These are phyloP conservation scores for Drosophila recens DNA, from an alignment of 2,888 invertebrate genomes.

Conservation along the genomic window DNA sequence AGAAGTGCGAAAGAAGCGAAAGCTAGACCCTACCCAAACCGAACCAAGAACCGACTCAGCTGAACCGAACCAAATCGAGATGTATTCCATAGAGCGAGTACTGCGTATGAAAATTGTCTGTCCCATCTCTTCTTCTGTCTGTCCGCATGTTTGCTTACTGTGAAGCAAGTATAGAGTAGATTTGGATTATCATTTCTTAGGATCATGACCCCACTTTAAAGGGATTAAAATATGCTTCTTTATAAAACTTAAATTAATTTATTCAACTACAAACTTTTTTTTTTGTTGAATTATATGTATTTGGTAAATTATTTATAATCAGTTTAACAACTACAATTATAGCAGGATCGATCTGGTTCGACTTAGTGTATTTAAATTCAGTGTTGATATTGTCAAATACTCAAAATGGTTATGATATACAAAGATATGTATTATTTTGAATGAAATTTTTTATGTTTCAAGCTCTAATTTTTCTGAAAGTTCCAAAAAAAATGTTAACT, in stretches of 20 bases:
- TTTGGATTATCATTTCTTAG: no score
- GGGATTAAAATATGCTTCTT: no score
- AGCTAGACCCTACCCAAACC: conserved; percentile 2
- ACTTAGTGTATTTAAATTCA: not conserved
- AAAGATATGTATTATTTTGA: not conserved
- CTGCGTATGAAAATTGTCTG: conserved; percentile 4
- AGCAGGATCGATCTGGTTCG: no score
- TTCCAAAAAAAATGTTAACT: no score
- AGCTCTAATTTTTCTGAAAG: no score
- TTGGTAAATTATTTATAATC: not conserved
- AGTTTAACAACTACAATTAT: not conserved
- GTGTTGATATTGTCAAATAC: not conserved
- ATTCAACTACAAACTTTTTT: not conserved
- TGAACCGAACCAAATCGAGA: conserved; percentile 4
- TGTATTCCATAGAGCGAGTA: not conserved
- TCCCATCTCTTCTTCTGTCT: not conserved
- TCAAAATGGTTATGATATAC: not conserved
- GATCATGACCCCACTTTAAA: no score
- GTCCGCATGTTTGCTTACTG: not conserved
- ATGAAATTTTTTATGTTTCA: no score
- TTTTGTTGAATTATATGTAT: not conserved
- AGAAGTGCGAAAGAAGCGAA: conserved; percentile 47
- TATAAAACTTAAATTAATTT: no score
- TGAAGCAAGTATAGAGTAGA: not conserved
- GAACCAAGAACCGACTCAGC: not conserved